Conservation (phyloP, 2,113 vertebrate genomes). For the Thryonomys swinderianus region DNA sequence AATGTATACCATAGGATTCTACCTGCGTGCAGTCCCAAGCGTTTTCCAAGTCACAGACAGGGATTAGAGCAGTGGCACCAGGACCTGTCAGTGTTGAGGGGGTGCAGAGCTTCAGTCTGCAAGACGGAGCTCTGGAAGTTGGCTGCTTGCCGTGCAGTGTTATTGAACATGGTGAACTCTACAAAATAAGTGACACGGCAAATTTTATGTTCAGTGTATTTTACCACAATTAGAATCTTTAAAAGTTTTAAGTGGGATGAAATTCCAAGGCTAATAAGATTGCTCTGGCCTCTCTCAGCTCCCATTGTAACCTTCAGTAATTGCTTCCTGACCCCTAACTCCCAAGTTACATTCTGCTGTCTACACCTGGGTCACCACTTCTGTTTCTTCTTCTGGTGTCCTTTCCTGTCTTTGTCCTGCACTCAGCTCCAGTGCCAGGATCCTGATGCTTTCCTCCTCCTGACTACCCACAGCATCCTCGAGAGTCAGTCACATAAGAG, state of each 20-base stretch:
- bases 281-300: neutral
- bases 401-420: too few species aligned
- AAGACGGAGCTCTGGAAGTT: neutral
- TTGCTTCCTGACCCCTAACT: neutral
- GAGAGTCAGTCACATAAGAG: neutral
- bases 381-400: neutral
- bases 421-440: too few species aligned
- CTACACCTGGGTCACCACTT: neutral
- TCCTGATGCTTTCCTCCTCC: rapidly evolving
- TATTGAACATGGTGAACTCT: too few species aligned
- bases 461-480: neutral
- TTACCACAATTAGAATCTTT: neutral
- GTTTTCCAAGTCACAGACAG: neutral
- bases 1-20: too few species aligned
- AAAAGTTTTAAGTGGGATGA: neutral
- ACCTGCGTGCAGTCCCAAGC: neutral
- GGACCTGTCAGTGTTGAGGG: neutral
- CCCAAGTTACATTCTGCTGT: neutral
- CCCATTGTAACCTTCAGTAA: neutral
- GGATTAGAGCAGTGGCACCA: too few species aligned
- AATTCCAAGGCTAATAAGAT: neutral
- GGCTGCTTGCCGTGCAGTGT: too few species aligned
- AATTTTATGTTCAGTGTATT: neutral
- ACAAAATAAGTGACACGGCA: neutral
- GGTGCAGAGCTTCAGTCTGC: neutral